These are phyloP conservation scores for Eira barbara DNA, from an alignment of 2,113 vertebrate genomes.

Conservation along the genomic window DNA sequence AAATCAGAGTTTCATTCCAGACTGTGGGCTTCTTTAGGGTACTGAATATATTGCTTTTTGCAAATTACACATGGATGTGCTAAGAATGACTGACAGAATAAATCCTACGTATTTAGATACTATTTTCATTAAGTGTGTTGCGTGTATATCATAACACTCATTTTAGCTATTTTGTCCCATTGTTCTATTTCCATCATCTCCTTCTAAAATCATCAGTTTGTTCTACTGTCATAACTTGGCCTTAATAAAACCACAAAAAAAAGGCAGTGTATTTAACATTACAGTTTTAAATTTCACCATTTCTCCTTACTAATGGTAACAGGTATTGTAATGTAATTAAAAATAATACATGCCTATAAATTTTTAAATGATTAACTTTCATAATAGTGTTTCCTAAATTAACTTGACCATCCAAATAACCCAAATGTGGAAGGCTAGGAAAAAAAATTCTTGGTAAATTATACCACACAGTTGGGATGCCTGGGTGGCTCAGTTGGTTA, in stretches of 20 bases:
- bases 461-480: background rate
- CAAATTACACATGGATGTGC: background rate
- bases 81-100: background rate
- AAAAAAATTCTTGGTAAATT: background rate
- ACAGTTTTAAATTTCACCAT: background rate
- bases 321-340: background rate
- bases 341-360: background rate
- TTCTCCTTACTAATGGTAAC: background rate
- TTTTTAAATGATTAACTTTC: background rate
- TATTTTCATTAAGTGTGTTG: background rate
- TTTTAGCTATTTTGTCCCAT: background rate
- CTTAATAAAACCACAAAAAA: conserved; percentile 3
- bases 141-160: background rate
- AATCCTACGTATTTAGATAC: background rate
- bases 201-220: background rate
- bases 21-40: background rate
- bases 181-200: background rate
- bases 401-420: background rate
- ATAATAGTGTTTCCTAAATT: background rate
- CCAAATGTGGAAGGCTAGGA: background rate
- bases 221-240: background rate
- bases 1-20: background rate
- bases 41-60: background rate
- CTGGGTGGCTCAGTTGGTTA: too few relatives aligned
- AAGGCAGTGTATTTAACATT: background rate